A percentile compares a stretch with the other conserved stretches of the same genome.
phyloP scores from a whole-genome alignment of 2,888 invertebrate species.

The Cataglyphis altisquamis region DNA sequence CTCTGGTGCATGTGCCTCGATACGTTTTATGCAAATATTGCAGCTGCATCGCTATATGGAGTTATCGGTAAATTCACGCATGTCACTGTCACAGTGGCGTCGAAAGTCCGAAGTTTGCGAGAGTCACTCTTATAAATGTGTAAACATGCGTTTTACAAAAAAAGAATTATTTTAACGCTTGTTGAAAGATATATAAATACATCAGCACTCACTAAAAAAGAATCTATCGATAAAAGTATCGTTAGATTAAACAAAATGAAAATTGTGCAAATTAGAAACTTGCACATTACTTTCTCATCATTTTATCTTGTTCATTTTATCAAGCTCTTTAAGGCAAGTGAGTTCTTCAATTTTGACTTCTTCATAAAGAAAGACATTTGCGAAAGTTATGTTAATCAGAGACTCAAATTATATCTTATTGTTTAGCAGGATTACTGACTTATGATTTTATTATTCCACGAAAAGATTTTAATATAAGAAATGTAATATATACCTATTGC shows the following conservation, averaged over 20 bases:
- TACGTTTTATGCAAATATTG: slow-evolving; percentile 75
- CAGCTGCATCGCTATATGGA: slow-evolving; percentile 59
- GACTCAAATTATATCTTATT: background rate
- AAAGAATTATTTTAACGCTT: background rate
- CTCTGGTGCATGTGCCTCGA: slow-evolving; percentile 63
- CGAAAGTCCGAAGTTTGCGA: slow-evolving; percentile 8
- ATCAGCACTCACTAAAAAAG: background rate
- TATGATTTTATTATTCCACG: background rate
- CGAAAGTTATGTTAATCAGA: background rate
- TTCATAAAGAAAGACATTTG: no score
- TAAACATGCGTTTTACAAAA: slow-evolving; percentile 1
- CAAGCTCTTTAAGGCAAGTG: no score
- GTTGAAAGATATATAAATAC: background rate
- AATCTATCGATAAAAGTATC: background rate
- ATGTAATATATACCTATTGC: background rate
- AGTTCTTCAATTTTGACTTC: no score
- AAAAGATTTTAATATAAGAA: background rate
- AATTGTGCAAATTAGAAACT: no score
- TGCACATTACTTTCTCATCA: no score
- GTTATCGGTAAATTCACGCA: slow-evolving; percentile 68
- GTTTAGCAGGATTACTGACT: background rate
- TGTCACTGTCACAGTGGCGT: slow-evolving; percentile 35
- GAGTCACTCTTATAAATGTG: background rate
- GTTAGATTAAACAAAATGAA: background rate
- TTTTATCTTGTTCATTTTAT: no score